phyloP scores from a whole-genome alignment of 2,113 vertebrate genomes.

The Corythornis cristatus region DNA sequence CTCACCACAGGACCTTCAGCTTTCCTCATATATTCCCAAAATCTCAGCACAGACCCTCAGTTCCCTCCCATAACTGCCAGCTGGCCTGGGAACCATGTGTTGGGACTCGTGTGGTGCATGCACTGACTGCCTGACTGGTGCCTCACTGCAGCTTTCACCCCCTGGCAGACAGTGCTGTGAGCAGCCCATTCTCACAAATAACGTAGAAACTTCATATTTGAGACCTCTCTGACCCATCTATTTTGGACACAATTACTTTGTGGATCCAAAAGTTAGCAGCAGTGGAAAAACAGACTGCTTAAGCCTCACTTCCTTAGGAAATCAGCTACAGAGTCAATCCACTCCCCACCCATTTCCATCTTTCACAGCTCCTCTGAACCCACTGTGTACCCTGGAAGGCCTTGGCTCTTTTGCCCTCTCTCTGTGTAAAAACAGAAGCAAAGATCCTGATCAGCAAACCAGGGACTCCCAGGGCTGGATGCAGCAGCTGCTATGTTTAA shows the following conservation, averaged over 20 bases:
- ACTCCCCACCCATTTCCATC: constrained; percentile 27
- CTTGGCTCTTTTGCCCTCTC: neutral
- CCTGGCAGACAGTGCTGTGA: neutral
- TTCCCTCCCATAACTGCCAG: neutral
- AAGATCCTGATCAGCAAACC: neutral
- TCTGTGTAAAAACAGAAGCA: neutral
- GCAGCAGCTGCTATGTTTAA: neutral
- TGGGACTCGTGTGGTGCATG: neutral
- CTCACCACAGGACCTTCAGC: neutral
- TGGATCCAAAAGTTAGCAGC: neutral
- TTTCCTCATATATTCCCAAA: neutral
- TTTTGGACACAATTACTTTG: neutral
- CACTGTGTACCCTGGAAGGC: neutral
- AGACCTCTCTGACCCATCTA: neutral
- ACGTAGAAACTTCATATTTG: neutral
- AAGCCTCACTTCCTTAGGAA: constrained; percentile 54
- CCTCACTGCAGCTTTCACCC: neutral
- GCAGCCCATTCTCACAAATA: neutral
- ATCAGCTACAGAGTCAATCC: neutral
- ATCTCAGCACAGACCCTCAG: neutral
- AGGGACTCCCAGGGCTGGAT: neutral
- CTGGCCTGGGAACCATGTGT: neutral
- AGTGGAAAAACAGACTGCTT: constrained; percentile 3
- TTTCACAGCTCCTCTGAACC: neutral
- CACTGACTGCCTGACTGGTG: neutral